phyloP scores from a whole-genome alignment of 2,888 invertebrate species.

The Himalopsyche tibetana region DNA sequence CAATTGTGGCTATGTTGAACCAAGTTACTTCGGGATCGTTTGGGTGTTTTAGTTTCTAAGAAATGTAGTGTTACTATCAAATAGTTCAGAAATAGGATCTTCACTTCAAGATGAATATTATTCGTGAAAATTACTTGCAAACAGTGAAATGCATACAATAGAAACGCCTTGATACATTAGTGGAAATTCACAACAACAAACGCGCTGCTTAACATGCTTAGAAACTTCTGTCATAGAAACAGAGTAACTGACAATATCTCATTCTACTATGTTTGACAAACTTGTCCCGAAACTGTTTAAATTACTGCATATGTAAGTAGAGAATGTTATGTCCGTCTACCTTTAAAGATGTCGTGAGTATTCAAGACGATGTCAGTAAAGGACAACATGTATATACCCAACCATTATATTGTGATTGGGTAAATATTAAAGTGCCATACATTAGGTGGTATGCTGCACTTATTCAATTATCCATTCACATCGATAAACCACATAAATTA shows the following conservation, averaged over 20 bases:
- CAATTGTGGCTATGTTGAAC: conserved; percentile 37
- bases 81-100: conserved; percentile 33
- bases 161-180: conserved; percentile 24
- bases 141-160: conserved; percentile 35
- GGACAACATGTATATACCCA: not conserved
- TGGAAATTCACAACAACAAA: conserved; percentile 17
- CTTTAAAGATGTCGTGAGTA: not conserved
- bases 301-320: not conserved
- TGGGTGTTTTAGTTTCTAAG: conserved; percentile 12
- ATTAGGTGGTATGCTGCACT: too few relatives aligned
- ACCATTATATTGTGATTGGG: too few relatives aligned
- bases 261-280: conserved; percentile 17
- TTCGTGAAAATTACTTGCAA: not conserved
- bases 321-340: not conserved
- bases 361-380: not conserved
- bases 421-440: too few relatives aligned
- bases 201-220: conserved; percentile 5
- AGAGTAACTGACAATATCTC: conserved; percentile 5
- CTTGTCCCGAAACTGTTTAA: not conserved
- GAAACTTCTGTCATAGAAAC: conserved; percentile 22
- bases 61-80: conserved; percentile 1
- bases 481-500: too few relatives aligned
- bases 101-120: conserved; percentile 22
- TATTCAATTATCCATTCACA: too few relatives aligned
- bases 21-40: not conserved